Conservation (phyloP, 2,888 invertebrate species). For the Osmoderma eremita region DNA sequence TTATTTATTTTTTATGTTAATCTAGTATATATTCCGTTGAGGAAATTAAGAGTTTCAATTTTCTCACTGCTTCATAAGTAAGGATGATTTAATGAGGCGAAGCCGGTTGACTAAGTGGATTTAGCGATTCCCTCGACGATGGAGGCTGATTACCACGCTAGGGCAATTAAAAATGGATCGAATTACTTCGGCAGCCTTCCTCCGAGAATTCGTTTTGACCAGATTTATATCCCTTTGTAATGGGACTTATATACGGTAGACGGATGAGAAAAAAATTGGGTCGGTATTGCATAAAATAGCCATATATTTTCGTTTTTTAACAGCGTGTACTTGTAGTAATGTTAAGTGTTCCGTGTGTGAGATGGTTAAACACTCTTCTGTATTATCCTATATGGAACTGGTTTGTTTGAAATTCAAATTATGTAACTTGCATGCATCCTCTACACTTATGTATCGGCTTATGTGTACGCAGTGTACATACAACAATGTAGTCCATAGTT, state of each 20-base stretch:
- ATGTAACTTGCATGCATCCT: conserved; percentile 22
- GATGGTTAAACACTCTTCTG: conserved; percentile 27
- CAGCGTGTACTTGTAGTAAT: not conserved
- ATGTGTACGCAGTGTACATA: not conserved
- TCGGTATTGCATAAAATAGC: conserved; percentile 22
- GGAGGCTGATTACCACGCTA: conserved; percentile 8
- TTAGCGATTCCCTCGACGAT: conserved; percentile 7
- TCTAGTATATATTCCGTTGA: too few relatives aligned
- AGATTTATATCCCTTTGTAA: conserved; percentile 26
- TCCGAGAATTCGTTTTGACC: not conserved
- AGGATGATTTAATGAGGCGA: too few relatives aligned
- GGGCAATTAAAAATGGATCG: conserved; percentile 31
- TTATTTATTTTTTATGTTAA: too few relatives aligned
- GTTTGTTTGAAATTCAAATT: conserved; percentile 36
- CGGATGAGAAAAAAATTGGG: conserved; percentile 9
- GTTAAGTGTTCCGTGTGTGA: not conserved
- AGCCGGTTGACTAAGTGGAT: not conserved
- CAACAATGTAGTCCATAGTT: conserved; percentile 8
- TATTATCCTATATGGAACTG: conserved; percentile 28
- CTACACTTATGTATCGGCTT: not conserved
- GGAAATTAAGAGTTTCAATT: too few relatives aligned
- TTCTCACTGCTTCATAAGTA: too few relatives aligned
- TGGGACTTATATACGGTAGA: not conserved
- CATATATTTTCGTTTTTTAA: conserved; percentile 25
- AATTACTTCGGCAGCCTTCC: conserved; percentile 9